A percentile compares a stretch with the other conserved stretches of the same genome.
These are phyloP conservation scores for Metopolophium dirhodum DNA, from an alignment of 1,140 invertebrate genomes.

Conservation along the genomic window DNA sequence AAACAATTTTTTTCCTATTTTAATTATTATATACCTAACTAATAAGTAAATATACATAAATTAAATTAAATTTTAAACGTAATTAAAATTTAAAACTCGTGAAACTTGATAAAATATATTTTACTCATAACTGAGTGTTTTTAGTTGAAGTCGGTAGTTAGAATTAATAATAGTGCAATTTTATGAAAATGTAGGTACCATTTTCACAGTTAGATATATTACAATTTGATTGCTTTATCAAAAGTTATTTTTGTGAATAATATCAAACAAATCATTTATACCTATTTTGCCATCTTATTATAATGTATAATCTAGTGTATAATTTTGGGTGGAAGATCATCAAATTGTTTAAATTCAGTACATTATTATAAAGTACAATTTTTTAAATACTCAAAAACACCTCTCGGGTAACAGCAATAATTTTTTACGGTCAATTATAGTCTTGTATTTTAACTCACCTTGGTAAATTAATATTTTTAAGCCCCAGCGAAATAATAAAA, in stretches of 20 bases:
- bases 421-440: neutral
- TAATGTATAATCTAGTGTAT: neutral
- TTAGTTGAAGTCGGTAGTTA: neutral
- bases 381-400: neutral
- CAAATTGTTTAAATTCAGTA: neutral
- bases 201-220: neutral
- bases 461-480: constrained; percentile 13
- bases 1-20: neutral
- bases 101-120: neutral
- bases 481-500: neutral
- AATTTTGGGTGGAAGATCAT: neutral
- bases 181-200: too few relatives aligned
- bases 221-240: neutral
- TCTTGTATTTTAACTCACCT: neutral
- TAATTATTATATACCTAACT: neutral
- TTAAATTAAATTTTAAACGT: neutral
- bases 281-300: too few relatives aligned
- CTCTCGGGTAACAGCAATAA: neutral
- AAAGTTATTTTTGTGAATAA: neutral
- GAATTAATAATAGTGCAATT: neutral
- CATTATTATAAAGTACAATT: neutral
- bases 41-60: neutral
- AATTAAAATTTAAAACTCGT: neutral
- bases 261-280: neutral
- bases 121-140: neutral